A percentile compares a stretch with the other conserved stretches of the same genome.
Evolutionary conservation across 2,113 vertebrate species (phyloP).

Genomic region (Alligator mississippiensis): DNA sequence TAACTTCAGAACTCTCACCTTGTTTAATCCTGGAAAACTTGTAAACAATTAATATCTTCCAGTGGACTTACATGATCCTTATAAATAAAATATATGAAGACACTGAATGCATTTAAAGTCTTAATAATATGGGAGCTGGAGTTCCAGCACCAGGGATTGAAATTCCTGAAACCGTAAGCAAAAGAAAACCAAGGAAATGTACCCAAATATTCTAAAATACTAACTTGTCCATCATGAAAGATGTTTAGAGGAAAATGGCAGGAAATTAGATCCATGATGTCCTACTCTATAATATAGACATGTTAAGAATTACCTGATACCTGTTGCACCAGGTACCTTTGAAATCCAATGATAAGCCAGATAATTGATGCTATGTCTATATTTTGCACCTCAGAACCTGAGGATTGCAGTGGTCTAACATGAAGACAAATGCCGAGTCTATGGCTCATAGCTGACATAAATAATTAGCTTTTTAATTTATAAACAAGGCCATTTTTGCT

Average conservation of each 20-base stretch:
- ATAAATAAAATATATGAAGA: not conserved
- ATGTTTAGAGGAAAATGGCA: not conserved
- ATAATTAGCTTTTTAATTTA: not conserved
- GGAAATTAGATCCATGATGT: not conserved
- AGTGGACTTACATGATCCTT: not conserved
- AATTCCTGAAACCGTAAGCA: not conserved
- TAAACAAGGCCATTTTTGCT: not conserved
- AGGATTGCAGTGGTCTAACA: not conserved
- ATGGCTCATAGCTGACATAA: not conserved
- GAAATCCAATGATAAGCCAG: not conserved
- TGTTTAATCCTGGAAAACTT: conserved; percentile 24
- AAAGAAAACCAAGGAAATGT: not conserved
- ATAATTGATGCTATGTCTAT: not conserved
- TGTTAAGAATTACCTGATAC: not conserved
- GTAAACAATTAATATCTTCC: not conserved
- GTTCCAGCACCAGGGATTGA: not conserved
- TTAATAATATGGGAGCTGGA: not conserved
- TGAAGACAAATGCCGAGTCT: not conserved
- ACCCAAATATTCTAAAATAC: not conserved
- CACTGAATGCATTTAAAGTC: not conserved
- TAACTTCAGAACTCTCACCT: conserved; percentile 2
- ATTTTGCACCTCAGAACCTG: not conserved
- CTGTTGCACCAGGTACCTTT: not conserved
- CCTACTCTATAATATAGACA: rapidly evolving
- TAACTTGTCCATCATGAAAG: not conserved